Conservation (phyloP, 2,113 vertebrate genomes). For the Platysternon megacephalum region DNA sequence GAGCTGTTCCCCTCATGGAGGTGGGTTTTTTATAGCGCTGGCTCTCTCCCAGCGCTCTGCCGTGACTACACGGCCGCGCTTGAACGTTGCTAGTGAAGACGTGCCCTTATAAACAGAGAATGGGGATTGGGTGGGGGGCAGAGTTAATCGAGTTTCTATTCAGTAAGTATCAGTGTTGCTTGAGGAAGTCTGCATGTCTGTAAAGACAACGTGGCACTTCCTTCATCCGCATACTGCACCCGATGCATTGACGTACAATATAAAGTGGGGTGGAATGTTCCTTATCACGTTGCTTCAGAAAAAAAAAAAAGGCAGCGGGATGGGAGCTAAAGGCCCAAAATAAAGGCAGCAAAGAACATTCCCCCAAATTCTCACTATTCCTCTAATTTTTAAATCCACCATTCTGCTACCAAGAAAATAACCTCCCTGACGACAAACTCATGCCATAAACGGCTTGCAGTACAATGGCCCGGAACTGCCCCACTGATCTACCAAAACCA, state of each 20-base stretch:
- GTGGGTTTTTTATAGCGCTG: no score
- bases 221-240: background rate
- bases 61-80: no score
- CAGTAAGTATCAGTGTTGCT: background rate
- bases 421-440: background rate
- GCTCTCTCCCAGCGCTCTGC: no score
- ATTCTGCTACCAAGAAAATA: background rate
- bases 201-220: accelerated
- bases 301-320: background rate
- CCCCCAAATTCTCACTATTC: background rate
- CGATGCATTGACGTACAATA: background rate
- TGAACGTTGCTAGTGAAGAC: no score
- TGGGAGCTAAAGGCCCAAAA: background rate
- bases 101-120: background rate
- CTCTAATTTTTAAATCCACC: background rate
- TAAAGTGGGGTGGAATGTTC: background rate
- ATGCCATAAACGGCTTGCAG: background rate
- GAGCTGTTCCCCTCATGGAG: no score
- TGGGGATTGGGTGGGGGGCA: background rate
- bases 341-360: background rate
- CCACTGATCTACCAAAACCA: background rate
- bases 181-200: background rate
- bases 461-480: background rate
- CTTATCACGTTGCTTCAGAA: background rate
- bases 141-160: background rate